Conservation (phyloP, 2,113 vertebrate genomes). For the Cercocebus atys region DNA sequence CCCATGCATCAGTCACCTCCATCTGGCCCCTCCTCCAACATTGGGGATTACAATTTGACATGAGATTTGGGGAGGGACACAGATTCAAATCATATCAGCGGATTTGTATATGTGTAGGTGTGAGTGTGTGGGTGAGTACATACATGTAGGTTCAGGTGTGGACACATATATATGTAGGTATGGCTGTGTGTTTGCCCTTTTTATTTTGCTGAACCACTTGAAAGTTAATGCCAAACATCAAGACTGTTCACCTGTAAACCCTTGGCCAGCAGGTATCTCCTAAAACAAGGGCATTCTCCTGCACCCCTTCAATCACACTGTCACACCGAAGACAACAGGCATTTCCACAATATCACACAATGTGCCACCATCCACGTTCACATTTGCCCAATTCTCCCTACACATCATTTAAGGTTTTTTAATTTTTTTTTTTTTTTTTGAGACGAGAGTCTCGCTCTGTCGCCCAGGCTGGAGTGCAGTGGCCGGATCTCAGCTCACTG, state of each 20-base stretch:
- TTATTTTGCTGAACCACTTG: neutral
- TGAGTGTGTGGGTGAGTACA: accelerated
- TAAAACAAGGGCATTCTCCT: neutral
- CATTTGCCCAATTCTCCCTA: neutral
- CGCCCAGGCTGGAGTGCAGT: too few species aligned
- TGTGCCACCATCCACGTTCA: accelerated
- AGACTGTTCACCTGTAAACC: neutral
- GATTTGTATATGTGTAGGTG: neutral
- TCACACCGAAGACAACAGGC: too few species aligned
- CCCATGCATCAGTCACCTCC: too few species aligned
- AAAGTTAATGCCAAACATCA: neutral
- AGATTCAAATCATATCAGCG: too few species aligned
- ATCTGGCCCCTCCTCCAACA: too few species aligned
- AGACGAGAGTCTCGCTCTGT: too few species aligned
- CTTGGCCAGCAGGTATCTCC: neutral
- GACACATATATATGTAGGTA: neutral
- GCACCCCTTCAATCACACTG: accelerated
- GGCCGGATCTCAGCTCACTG: too few species aligned
- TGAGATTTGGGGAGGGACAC: too few species aligned
- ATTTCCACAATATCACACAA: accelerated
- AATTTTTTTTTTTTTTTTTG: too few species aligned
- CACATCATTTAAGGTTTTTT: neutral
- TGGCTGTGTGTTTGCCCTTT: neutral
- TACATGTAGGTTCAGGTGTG: neutral
- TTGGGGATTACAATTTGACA: too few species aligned